phyloP scores from a whole-genome alignment of 2,113 vertebrate species.

The Egretta garzetta region DNA sequence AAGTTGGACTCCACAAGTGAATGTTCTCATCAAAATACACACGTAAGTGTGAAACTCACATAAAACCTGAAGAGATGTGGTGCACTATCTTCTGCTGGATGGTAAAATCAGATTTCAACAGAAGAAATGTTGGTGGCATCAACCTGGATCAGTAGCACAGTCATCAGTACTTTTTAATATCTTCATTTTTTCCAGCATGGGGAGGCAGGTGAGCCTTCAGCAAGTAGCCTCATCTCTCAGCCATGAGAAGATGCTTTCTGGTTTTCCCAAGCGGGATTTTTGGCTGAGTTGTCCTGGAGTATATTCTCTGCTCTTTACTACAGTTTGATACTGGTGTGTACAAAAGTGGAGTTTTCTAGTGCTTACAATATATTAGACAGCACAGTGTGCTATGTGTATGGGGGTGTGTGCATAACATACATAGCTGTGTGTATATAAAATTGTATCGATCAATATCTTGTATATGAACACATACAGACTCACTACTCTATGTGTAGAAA shows the following conservation, averaged over 20 bases:
- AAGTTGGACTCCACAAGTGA: background rate
- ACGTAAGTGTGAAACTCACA: background rate
- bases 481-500: background rate
- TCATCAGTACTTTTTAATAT: background rate
- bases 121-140: background rate
- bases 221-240: background rate
- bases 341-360: background rate
- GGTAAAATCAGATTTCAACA: background rate
- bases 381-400: too few species aligned
- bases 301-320: background rate
- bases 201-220: background rate
- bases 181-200: background rate
- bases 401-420: background rate
- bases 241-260: background rate
- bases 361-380: rapidly evolving
- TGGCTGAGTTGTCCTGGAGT: background rate
- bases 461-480: background rate
- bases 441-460: background rate
- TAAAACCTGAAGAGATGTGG: background rate
- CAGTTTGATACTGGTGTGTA: background rate
- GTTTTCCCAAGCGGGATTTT: background rate
- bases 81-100: background rate
- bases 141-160: background rate
- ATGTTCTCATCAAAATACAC: background rate
- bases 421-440: too few species aligned